Evolutionary conservation across 2,888 invertebrate species (phyloP).

Genomic region (Apodemia hepburni): DNA sequence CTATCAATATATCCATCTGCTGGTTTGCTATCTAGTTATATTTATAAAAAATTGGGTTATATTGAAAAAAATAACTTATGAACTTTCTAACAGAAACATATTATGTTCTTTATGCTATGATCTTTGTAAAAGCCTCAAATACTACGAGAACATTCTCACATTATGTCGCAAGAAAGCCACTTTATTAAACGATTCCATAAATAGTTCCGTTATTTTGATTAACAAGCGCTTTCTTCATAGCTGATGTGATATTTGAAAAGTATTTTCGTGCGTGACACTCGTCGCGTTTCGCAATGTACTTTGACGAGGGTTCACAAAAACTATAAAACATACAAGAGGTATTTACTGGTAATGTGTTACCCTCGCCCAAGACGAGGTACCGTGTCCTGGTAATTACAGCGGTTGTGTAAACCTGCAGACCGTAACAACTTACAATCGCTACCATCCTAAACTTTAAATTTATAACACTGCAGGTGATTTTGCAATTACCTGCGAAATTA

Average conservation of each 20-base stretch:
- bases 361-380: neutral
- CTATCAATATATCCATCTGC: too few relatives aligned
- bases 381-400: neutral
- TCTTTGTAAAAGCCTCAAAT: too few relatives aligned
- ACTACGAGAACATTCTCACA: too few relatives aligned
- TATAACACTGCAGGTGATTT: too few relatives aligned
- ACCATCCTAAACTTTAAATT: neutral
- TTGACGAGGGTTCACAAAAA: conserved; percentile 1
- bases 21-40: too few relatives aligned
- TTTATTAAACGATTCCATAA: neutral
- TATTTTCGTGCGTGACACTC: conserved; percentile 4
- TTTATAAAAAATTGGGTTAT: too few relatives aligned
- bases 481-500: too few relatives aligned
- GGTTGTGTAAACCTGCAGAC: neutral
- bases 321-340: neutral
- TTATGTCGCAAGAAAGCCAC: neutral
- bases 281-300: neutral
- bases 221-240: neutral
- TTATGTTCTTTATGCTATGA: too few relatives aligned
- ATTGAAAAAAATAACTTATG: too few relatives aligned
- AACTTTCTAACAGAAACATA: too few relatives aligned
- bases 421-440: conserved; percentile 4
- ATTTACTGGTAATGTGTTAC: neutral
- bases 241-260: conserved; percentile 1
- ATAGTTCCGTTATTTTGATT: neutral